A percentile compares a stretch with the other conserved stretches of the same genome.
phyloP scores from a whole-genome alignment of 2,113 vertebrate genomes.

The Thalassoma bifasciatum region DNA sequence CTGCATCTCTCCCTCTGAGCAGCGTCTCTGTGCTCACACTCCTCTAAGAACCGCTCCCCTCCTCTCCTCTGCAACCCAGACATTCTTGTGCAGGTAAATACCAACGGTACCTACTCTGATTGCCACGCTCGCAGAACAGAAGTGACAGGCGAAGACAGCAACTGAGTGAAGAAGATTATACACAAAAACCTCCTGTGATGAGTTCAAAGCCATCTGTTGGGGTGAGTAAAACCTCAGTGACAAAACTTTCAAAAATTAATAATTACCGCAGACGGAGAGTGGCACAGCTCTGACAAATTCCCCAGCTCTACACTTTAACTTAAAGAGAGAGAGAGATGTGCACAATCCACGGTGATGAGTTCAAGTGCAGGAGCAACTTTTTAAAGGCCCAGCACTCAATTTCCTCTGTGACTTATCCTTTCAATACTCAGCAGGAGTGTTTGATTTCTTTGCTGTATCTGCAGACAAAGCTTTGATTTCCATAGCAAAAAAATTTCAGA shows the following conservation, averaged over 20 bases:
- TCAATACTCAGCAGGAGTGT: conserved; percentile 10
- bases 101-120: conserved; percentile 33
- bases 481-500: neutral
- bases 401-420: conserved; percentile 5
- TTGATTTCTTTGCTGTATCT: conserved; percentile 14
- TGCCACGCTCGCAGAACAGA: conserved; percentile 19
- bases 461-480: conserved; percentile 4
- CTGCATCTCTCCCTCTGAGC: neutral
- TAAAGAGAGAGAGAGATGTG: conserved; percentile 27
- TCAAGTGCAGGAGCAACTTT: conserved; percentile 20
- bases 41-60: conserved; percentile 7
- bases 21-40: neutral
- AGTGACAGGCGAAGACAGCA: conserved; percentile 50
- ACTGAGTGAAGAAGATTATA: conserved; percentile 45
- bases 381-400: conserved; percentile 26
- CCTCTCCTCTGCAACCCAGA: neutral
- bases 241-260: conserved; percentile 51
- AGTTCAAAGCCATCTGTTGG: conserved; percentile 56
- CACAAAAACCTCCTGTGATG: conserved; percentile 43
- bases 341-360: conserved; percentile 30
- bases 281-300: conserved; percentile 24
- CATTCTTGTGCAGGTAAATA: conserved; percentile 47
- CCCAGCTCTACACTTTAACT: conserved; percentile 6
- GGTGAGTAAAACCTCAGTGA: conserved; percentile 35
- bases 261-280: conserved; percentile 28